Percentiles rank a stretch among this genome's conserved stretches.
These are phyloP conservation scores for Prunella strophiata DNA, from an alignment of 2,797 vertebrate genomes.

Conservation along the genomic window DNA sequence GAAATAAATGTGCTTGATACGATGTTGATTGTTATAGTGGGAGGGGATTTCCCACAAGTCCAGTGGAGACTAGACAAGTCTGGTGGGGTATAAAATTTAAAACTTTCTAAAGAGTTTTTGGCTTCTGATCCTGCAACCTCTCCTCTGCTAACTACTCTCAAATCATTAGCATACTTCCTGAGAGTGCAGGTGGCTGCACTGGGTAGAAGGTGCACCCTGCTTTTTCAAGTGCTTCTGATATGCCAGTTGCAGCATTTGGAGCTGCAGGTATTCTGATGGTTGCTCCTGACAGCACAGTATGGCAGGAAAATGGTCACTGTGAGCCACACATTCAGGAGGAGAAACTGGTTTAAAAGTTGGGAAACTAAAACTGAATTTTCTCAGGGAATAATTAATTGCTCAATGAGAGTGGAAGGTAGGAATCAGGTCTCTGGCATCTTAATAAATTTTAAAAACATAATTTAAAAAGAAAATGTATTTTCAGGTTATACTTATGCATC, in stretches of 20 bases:
- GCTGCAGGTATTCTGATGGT: neutral
- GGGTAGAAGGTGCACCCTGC: neutral
- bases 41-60: neutral
- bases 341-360: neutral
- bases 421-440: neutral
- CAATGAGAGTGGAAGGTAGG: neutral
- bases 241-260: neutral
- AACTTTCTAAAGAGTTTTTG: neutral
- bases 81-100: neutral
- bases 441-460: neutral
- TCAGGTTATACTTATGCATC: neutral
- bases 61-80: neutral
- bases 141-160: neutral
- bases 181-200: neutral
- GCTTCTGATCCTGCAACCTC: neutral
- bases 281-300: neutral
- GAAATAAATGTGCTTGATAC: neutral
- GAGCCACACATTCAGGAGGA: neutral
- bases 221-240: neutral
- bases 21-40: neutral
- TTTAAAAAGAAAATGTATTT: neutral
- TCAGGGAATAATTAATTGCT: neutral
- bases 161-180: neutral
- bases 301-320: neutral
- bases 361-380: neutral